Evolutionary conservation across 92 coral and sea anemone species (phyloP).

Genomic region (Phymanthus crucifer): DNA sequence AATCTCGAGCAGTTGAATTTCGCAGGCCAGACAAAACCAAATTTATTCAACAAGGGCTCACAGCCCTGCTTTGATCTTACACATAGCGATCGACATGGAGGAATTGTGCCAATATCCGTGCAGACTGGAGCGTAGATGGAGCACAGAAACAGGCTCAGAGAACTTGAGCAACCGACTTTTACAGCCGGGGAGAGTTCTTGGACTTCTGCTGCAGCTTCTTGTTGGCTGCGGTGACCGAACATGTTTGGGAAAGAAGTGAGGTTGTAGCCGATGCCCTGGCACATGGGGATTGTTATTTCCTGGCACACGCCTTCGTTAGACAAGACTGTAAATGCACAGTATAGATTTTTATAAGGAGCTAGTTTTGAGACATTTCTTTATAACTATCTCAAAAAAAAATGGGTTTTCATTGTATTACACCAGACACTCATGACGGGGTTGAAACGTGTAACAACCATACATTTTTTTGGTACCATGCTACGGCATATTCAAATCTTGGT

Average conservation of each 20-base stretch:
- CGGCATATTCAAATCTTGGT: too few species aligned
- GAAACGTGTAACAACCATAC: too few species aligned
- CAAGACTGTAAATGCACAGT: not conserved
- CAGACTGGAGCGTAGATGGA: slow-evolving; percentile 44
- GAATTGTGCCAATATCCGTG: not conserved
- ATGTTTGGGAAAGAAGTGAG: slow-evolving; percentile 36
- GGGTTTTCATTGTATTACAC: too few species aligned
- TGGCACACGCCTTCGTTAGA: slow-evolving; percentile 7
- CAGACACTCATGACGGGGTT: too few species aligned
- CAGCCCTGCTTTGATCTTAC: slow-evolving; percentile 1
- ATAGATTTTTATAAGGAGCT: not conserved
- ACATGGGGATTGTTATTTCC: slow-evolving; percentile 34
- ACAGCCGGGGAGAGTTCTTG: slow-evolving; percentile 42
- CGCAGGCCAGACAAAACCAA: slow-evolving; percentile 14
- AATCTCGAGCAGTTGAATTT: slow-evolving; percentile 16
- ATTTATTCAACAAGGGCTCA: not conserved
- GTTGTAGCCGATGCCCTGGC: slow-evolving; percentile 38
- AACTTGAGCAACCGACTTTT: slow-evolving; percentile 33
- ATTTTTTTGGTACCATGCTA: too few species aligned
- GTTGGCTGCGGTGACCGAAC: slow-evolving; percentile 32
- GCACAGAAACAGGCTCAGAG: slow-evolving; percentile 38
- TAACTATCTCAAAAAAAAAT: too few species aligned
- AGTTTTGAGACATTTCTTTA: too few species aligned
- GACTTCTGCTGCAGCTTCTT: slow-evolving; percentile 43
- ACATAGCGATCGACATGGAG: slow-evolving; percentile 9